Percentiles rank a stretch among this genome's conserved stretches.
These are phyloP conservation scores for Gambusia affinis DNA, from an alignment of 2,113 vertebrate genomes.

Conservation along the genomic window DNA sequence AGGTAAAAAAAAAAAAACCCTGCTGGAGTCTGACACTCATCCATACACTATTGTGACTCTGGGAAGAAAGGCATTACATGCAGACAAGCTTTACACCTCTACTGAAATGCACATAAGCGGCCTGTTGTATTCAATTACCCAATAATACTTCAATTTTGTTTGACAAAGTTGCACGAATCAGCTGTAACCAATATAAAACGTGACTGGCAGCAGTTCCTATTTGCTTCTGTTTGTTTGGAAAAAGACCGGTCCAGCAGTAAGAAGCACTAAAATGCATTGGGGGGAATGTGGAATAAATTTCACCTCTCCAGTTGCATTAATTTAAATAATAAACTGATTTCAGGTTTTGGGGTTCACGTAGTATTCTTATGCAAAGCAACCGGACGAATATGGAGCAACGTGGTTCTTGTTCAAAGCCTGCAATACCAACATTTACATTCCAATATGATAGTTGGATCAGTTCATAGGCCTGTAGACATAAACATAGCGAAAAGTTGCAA, in stretches of 20 bases:
- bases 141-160: constrained; percentile 10
- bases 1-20: constrained; percentile 50
- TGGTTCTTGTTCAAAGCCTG: too few species aligned
- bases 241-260: neutral
- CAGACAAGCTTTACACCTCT: constrained; percentile 41
- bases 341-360: neutral
- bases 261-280: neutral
- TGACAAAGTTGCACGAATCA: constrained; percentile 9
- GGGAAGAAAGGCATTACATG: constrained; percentile 27
- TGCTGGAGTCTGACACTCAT: constrained; percentile 40
- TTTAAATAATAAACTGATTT: neutral
- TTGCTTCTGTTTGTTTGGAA: constrained; percentile 24
- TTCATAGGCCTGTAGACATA: neutral
- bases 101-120: constrained; percentile 16
- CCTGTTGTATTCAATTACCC: constrained; percentile 25
- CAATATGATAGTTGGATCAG: neutral
- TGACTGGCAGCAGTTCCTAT: constrained; percentile 5
- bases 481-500: neutral
- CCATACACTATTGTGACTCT: constrained; percentile 32
- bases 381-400: neutral
- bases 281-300: neutral
- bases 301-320: neutral
- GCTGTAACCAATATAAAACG: neutral
- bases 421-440: neutral
- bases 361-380: too few species aligned